Evolutionary conservation across 1,140 invertebrate species (phyloP), one percentile per base, ranked within the genome.

Genomic region (Sarcophaga bullata): DNA sequence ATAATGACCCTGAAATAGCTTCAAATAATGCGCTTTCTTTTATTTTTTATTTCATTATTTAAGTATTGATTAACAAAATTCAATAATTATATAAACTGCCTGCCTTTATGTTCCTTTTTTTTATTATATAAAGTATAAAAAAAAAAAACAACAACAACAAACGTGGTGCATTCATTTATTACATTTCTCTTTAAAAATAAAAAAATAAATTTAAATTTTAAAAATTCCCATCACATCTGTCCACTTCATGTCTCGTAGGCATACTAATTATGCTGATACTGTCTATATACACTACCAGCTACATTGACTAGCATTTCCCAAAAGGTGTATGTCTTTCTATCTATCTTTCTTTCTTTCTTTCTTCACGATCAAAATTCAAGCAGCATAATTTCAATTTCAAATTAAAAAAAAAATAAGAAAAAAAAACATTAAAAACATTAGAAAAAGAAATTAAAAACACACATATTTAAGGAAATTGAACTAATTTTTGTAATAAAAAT

Each of bases 251-350:
- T 9, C 17, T 19, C 4, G 17, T 5, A 8, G 17, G 62, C 17
- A 68, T 68, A 68, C 62, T 68, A 68, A 68, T 68, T 68, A 68
- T 68, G 62, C 8, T 10, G 13, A 52, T 52, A 52, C 19, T 68
- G 62, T 19, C n/a, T 37, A 37, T 37, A 37, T 4, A 25, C 8
- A 25, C 54, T 58, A 15, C 11, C 52, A 58, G 10, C n/a, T 58
- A 10, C 11, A 58, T 13, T 13, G 54, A 58, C n/a, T 58, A n/a
- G 3, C 13, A 58, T 58, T 58, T n/a, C 54, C 4, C 25, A 37
- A 58, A 15, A 58, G 54, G 54, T 58, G 54, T 58, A 15, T 58
- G 54, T 1, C n/a, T 13, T 15, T 15, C 13, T 58, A 15, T 58
- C n/a, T 58, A 10, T 15, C 13, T 58, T 58, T 58, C 6, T n/a